Percentiles rank a stretch among this genome's conserved stretches.
Conservation (phyloP, 2,797 vertebrate species). For the Mormyrus hasselquistii region DNA sequence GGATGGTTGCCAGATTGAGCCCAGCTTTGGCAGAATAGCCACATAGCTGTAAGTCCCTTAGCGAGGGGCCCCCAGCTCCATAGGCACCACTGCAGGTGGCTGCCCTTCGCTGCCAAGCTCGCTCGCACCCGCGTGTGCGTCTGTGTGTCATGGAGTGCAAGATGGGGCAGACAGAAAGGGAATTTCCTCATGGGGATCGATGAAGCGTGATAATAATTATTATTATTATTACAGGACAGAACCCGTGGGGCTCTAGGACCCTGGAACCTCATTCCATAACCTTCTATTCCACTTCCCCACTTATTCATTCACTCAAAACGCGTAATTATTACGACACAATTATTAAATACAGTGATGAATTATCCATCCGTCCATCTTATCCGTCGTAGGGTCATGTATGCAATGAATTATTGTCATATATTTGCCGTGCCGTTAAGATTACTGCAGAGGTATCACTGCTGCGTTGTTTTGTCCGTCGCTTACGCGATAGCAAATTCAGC, state of each 20-base stretch:
- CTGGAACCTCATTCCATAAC: not conserved
- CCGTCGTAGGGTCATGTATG: not conserved
- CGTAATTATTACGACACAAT: not conserved
- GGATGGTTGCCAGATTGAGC: not conserved
- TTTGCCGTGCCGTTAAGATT: not conserved
- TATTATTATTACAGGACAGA: not conserved
- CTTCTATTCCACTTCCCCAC: not conserved
- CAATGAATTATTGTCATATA: not conserved
- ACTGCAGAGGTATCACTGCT: not conserved
- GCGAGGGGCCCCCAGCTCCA: not conserved
- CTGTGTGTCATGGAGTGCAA: not conserved
- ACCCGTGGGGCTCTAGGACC: not conserved
- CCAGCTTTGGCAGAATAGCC: not conserved
- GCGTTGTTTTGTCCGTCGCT: not conserved
- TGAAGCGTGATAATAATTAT: not conserved
- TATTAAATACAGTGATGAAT: not conserved
- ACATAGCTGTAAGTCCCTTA: not conserved
- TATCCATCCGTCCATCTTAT: not conserved
- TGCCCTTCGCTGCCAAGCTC: not conserved
- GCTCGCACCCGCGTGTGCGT: not conserved
- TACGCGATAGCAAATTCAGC: not conserved
- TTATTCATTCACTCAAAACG: not conserved
- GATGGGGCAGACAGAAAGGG: not conserved
- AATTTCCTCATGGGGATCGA: not conserved
- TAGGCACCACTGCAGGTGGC: not conserved